phyloP scores from a whole-genome alignment of 2,113 vertebrate species.

The Onychostoma macrolepis region DNA sequence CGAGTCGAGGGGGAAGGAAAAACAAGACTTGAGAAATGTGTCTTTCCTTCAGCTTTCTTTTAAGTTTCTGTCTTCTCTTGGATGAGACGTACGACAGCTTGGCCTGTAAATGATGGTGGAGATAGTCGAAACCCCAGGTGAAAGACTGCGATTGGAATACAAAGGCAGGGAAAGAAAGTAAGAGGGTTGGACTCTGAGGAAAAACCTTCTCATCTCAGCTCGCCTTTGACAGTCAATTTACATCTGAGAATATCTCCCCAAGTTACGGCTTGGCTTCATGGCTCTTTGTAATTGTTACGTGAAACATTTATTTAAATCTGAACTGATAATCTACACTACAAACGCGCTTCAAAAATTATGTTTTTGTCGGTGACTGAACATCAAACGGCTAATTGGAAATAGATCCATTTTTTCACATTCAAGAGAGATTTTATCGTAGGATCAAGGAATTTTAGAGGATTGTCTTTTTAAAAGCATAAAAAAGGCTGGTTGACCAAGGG shows the following conservation, averaged over 20 bases:
- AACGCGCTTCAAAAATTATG: slow-evolving; percentile 1
- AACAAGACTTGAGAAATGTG: slow-evolving; percentile 49
- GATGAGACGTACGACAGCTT: slow-evolving; percentile 54
- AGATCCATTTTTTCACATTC: slow-evolving; percentile 3
- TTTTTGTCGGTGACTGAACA: slow-evolving; percentile 31
- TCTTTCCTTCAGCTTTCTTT: slow-evolving; percentile 50
- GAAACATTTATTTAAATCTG: slow-evolving; percentile 27
- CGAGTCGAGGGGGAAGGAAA: slow-evolving; percentile 34
- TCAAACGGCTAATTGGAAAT: slow-evolving; percentile 33
- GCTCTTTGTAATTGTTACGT: slow-evolving; percentile 12
- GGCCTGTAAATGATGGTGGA: slow-evolving; percentile 55
- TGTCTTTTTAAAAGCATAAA: background rate
- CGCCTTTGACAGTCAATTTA: slow-evolving; percentile 45
- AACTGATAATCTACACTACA: slow-evolving; percentile 30
- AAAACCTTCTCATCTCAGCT: slow-evolving; percentile 16
- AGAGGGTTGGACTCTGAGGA: slow-evolving; percentile 56
- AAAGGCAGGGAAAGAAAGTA: slow-evolving; percentile 57
- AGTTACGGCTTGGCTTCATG: background rate
- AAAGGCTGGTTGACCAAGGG: background rate
- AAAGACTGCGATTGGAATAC: slow-evolving; percentile 52
- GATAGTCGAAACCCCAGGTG: slow-evolving; percentile 46
- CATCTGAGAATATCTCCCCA: slow-evolving; percentile 29
- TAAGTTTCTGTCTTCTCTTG: slow-evolving; percentile 46
- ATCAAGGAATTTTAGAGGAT: background rate
- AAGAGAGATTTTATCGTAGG: slow-evolving; percentile 25